phyloP scores from a whole-genome alignment of 2,113 vertebrate species.

The Nibea albiflora region DNA sequence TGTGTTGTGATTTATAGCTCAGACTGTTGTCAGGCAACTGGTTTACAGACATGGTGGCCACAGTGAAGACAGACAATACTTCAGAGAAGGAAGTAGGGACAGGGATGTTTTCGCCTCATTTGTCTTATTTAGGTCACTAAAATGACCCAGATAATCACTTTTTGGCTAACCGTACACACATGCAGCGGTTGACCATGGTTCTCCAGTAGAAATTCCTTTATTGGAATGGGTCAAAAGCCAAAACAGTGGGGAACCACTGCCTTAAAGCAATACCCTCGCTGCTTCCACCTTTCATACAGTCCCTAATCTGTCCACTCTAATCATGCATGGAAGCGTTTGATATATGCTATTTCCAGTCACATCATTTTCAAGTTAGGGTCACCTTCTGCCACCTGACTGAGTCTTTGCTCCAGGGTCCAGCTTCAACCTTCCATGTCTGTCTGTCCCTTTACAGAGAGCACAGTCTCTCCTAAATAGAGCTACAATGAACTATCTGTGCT shows the following conservation, averaged over 20 bases:
- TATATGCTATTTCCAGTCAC: conserved; percentile 11
- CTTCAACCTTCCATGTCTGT: neutral
- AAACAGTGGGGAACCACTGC: neutral
- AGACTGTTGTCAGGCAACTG: too few relatives aligned
- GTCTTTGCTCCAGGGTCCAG: conserved; percentile 29
- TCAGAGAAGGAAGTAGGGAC: too few relatives aligned
- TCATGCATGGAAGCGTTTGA: neutral
- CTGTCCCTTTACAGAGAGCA: neutral
- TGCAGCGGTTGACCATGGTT: neutral
- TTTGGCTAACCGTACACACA: neutral
- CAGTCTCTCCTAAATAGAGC: neutral
- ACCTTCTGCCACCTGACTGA: conserved; percentile 28
- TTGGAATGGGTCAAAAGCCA: neutral
- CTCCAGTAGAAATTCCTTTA: neutral
- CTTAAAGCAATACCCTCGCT: neutral
- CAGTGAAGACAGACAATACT: too few relatives aligned
- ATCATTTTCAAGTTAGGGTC: conserved; percentile 38
- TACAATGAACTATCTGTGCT: neutral
- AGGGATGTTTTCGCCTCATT: too few relatives aligned
- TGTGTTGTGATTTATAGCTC: neutral
- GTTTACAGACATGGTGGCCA: too few relatives aligned
- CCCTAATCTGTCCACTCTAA: conserved; percentile 25
- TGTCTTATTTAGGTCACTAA: neutral
- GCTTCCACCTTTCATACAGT: conserved; percentile 8
- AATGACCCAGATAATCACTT: neutral